Evolutionary conservation across 2,797 vertebrate genomes (phyloP), one percentile per base, ranked within the genome.

Genomic region (Sebastes iracundus): DNA sequence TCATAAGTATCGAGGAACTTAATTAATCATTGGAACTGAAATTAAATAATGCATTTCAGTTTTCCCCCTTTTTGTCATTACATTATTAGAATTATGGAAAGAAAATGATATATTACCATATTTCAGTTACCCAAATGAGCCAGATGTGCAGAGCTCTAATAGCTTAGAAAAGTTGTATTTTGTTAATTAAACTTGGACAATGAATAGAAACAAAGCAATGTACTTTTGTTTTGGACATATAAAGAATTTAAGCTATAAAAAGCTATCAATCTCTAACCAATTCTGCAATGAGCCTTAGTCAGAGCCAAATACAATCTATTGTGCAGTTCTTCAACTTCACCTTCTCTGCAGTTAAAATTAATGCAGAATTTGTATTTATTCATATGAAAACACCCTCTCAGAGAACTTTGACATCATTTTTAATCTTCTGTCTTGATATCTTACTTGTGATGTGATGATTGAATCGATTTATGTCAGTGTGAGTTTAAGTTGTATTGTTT

Each of bases 331-430:
- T 58, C 4, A 23, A 3, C 53, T 77, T 66, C 14, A 63, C 18
- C 27, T 32, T 59, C 42, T 70, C 10, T 30, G 23, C 38, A 33
- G 5, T 58, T 75, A n/a, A 63, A 75, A 75, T 63, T 12, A 67
- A 38, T 20, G 7, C 22, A 46, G 18, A 55, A 30, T 52, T 63
- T 82, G 4, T 56, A 23, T 85, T 65, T 68, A 72, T 78, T 80
- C 53, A 42, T 28, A 49, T 38, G 52, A 67, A 67, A 81, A 70
- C 56, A 75, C 27, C 56, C 46, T 75, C 58, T 78, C 1, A 12
- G 63, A 75, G 9, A 61, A 75, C 72, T 78, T 77, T 66, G 32
- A 74, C 81, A 64, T 62, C 6, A 10, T 71, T 88, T 81, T 86
- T 78, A 83, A 85, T 87, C 62, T 61, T 75, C 28, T 62, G 27